Evolutionary conservation across 2,113 vertebrate species (phyloP), one percentile per base, ranked within the genome.

Genomic region (Climacteris rufus): DNA sequence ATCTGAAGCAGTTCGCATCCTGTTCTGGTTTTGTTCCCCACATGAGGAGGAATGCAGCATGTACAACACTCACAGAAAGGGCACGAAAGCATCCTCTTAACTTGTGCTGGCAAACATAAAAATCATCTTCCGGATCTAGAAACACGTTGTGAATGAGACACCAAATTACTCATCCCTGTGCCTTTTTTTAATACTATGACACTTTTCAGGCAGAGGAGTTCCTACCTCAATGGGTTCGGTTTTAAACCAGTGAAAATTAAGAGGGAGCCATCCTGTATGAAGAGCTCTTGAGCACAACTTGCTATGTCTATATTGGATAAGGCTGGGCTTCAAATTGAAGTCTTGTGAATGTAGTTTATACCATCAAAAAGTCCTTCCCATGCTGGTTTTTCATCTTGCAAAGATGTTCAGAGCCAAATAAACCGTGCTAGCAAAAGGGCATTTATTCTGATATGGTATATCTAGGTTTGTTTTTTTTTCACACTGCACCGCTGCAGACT

Each of bases 1-100:
- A 95, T 80, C 65, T 93, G 87, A 90, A 91, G 95, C 72, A 11
- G 86, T 95, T 93, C 79, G 76, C 92, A 91, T 93, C 96, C 92
- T 94, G 79, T 76, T 59, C 42, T 70, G 57, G 20, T 89, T 96
- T 92, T 93, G 64, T 81, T 79, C 66, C 42, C 21, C 4, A 19
- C 69, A 59, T 1, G 2, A 88, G 72, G 35, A 85, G 28, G 79
- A 80, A 60, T 30, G 57, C 31, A 33, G 30, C 0, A 10, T 13
- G 66, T 50, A 28, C 50, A 82, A 25, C 0, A 0, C 64, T 82
- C 68, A 78, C 45, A 69, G 77, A 94, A 78, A 52, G 0, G 1
- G 44, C 52, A 30, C 0, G 1, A 83, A 85, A 71, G 40, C 69
- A 33, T 54, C 54, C 45, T 66, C 64, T 80, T 78, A 64, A 39